These are phyloP conservation scores for Limenitis camilla DNA, from an alignment of 2,888 invertebrate genomes.

Conservation along the genomic window DNA sequence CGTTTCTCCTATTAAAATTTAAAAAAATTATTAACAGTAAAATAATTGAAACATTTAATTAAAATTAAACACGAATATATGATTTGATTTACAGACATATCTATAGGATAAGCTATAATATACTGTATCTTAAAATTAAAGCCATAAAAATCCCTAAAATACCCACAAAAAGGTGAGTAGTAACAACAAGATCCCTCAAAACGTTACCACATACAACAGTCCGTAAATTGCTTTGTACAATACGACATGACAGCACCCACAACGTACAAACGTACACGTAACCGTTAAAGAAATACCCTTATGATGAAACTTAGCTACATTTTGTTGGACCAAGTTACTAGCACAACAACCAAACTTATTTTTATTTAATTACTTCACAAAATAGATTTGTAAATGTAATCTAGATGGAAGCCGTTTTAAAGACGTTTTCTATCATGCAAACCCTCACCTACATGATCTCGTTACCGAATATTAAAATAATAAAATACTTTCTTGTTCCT, in stretches of 20 bases:
- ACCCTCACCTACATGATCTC: too few relatives aligned
- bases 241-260: constrained; percentile 48
- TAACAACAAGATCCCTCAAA: constrained; percentile 3
- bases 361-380: background rate
- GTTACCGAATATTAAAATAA: too few relatives aligned
- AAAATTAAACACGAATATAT: too few relatives aligned
- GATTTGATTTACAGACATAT: background rate
- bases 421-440: too few relatives aligned
- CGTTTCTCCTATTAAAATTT: too few relatives aligned
- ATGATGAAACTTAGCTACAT: constrained; percentile 50
- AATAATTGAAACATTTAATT: too few relatives aligned
- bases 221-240: constrained; percentile 50
- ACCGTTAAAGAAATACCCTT: constrained; percentile 51
- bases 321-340: constrained; percentile 25
- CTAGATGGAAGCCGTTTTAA: too few relatives aligned
- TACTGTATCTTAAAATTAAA: too few relatives aligned
- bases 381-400: too few relatives aligned
- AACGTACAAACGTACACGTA: constrained; percentile 15
- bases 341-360: background rate
- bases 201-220: constrained; percentile 21
- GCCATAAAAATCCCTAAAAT: background rate
- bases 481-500: too few relatives aligned
- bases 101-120: too few relatives aligned
- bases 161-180: background rate
- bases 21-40: too few relatives aligned